Evolutionary conservation across 2,888 invertebrate species (phyloP).

Genomic region (Scaptomyza polygonia): DNA sequence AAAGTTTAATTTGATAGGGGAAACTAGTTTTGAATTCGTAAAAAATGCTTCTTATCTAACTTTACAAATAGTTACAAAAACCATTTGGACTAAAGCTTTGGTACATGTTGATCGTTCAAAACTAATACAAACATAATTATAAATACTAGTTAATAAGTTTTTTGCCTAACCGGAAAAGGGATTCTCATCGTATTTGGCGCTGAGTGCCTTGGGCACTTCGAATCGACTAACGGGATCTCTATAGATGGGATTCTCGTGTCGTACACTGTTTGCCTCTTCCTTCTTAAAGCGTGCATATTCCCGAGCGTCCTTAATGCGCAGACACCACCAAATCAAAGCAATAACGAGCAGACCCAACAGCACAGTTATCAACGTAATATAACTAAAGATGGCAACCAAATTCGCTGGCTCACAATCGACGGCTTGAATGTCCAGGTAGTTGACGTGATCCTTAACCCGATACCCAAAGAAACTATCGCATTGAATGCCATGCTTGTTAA

Average conservation of each 20-base stretch:
- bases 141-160: not conserved
- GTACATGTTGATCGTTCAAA: not conserved
- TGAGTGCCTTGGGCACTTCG: constrained; percentile 84
- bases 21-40: constrained; percentile 9
- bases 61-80: constrained; percentile 8
- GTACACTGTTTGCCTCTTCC: constrained; percentile 64
- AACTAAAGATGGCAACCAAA: constrained; percentile 65
- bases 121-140: constrained; percentile 11
- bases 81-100: not conserved
- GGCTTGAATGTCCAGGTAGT: constrained; percentile 73
- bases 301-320: constrained; percentile 85
- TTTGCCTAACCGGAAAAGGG: constrained; percentile 59
- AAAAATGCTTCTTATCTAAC: constrained; percentile 35
- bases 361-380: constrained; percentile 85
- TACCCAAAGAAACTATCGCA: constrained; percentile 82
- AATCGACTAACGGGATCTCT: constrained; percentile 87
- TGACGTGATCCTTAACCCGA: constrained; percentile 61
- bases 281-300: constrained; percentile 86
- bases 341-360: constrained; percentile 85
- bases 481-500: constrained; percentile 73
- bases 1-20: too few species aligned
- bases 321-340: constrained; percentile 83
- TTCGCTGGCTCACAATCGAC: constrained; percentile 72
- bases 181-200: constrained; percentile 62
- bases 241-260: constrained; percentile 86